These are phyloP conservation scores for Monopterus albus DNA, from an alignment of 2,113 vertebrate genomes.

Conservation along the genomic window DNA sequence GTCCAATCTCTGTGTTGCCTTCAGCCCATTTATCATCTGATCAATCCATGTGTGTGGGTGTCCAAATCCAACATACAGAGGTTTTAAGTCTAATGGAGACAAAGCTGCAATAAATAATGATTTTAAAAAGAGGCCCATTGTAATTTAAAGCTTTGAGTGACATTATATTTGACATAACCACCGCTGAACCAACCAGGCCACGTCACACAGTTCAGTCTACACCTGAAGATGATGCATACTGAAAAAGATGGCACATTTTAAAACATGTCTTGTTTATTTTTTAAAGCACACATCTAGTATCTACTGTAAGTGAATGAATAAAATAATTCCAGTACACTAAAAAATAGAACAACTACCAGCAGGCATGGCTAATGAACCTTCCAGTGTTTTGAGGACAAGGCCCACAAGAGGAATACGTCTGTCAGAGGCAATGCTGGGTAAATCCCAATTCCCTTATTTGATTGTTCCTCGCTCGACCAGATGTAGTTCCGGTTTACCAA, in stretches of 20 bases:
- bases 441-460: no score
- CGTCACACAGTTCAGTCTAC: neutral
- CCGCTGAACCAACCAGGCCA: neutral
- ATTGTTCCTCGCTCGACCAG: no score
- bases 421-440: slow-evolving; percentile 51
- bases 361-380: slow-evolving; percentile 72
- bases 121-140: neutral
- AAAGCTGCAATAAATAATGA: neutral
- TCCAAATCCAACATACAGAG: neutral
- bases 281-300: slow-evolving; percentile 83
- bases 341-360: slow-evolving; percentile 74
- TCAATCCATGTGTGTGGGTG: neutral
- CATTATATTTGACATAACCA: neutral
- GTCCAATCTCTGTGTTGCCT: slow-evolving; percentile 6
- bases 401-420: slow-evolving; percentile 40
- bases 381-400: slow-evolving; percentile 47
- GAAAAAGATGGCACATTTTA: slow-evolving; percentile 55
- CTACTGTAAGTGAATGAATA: slow-evolving; percentile 77
- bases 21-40: neutral
- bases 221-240: neutral
- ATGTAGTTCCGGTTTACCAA: no score
- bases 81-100: neutral
- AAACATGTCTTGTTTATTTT: slow-evolving; percentile 82
- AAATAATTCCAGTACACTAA: slow-evolving; percentile 76
- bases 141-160: neutral